Percentiles rank a stretch among this genome's conserved stretches.
phyloP scores from a whole-genome alignment of 2,888 invertebrate species.

The Autographa gamma region DNA sequence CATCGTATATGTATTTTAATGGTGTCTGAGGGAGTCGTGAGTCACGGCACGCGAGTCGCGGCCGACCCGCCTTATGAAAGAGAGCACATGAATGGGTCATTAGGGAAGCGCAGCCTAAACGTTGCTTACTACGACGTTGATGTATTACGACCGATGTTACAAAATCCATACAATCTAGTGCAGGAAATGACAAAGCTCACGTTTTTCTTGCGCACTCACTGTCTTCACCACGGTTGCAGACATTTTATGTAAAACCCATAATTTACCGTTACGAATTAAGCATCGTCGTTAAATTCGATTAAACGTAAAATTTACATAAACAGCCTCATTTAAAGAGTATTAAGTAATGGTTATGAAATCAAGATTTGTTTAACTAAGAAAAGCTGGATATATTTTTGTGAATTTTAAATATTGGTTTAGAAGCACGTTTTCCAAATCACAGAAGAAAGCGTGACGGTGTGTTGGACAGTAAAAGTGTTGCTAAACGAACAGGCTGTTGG shows the following conservation, averaged over 20 bases:
- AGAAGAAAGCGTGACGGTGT: conserved; percentile 76
- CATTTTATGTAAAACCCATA: conserved; percentile 36
- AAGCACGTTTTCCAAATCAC: conserved; percentile 50
- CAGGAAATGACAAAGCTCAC: conserved; percentile 58
- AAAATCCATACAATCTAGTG: conserved; percentile 61
- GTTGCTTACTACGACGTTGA: conserved; percentile 73
- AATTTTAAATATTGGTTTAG: conserved; percentile 23
- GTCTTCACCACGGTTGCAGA: conserved; percentile 41
- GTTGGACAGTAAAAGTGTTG: conserved; percentile 73
- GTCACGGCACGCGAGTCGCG: conserved; percentile 63
- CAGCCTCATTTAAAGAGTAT: conserved; percentile 23
- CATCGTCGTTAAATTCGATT: conserved; percentile 34
- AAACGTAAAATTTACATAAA: conserved; percentile 37
- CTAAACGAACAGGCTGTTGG: conserved; percentile 59
- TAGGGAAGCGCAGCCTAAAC: conserved; percentile 72
- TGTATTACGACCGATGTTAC: conserved; percentile 65
- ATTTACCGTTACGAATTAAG: conserved; percentile 26
- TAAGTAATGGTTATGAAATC: conserved; percentile 36
- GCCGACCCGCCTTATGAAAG: conserved; percentile 66
- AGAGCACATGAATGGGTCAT: conserved; percentile 80
- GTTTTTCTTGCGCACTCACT: conserved; percentile 42
- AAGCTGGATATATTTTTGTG: conserved; percentile 8
- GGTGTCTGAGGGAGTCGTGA: conserved; percentile 67
- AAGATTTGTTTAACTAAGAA: conserved; percentile 14
- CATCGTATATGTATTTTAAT: conserved; percentile 59